A percentile compares a stretch with the other conserved stretches of the same genome.
Evolutionary conservation across 2,888 invertebrate species (phyloP).

Genomic region (Dasysyrphus tricinctus): DNA sequence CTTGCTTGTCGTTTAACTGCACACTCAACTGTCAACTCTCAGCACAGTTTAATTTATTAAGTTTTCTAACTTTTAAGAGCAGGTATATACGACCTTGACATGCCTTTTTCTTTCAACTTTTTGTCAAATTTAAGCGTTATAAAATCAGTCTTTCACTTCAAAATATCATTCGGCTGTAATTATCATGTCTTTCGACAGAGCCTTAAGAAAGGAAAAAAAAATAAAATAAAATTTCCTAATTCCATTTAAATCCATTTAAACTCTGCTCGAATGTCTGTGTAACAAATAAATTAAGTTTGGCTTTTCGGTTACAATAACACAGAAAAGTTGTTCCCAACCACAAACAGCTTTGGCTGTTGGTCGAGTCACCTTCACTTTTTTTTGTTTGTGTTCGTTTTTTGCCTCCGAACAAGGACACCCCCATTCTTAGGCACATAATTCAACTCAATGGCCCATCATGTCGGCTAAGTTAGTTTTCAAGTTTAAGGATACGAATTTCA

Average conservation of each 20-base stretch:
- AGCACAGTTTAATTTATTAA: no score
- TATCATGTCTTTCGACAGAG: constrained; percentile 19
- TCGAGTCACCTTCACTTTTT: constrained; percentile 6
- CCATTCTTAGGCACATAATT: constrained; percentile 27
- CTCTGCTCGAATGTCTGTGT: constrained; percentile 56
- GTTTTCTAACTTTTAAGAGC: no score
- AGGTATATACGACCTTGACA: no score
- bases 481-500: constrained; percentile 50
- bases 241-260: constrained; percentile 78
- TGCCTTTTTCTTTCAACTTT: no score
- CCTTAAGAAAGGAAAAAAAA: constrained; percentile 5
- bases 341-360: constrained; percentile 19
- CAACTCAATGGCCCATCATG: constrained; percentile 36
- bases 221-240: constrained; percentile 80
- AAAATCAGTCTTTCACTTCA: background rate
- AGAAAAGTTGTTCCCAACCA: constrained; percentile 52
- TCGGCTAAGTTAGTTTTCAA: constrained; percentile 36
- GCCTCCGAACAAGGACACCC: constrained; percentile 10
- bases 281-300: constrained; percentile 68
- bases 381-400: background rate
- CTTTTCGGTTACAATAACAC: constrained; percentile 66
- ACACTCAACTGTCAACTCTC: no score
- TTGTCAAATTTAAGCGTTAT: no score
- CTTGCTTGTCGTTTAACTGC: no score
- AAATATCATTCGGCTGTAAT: constrained; percentile 25